Conservation (phyloP, 1,140 invertebrate genomes). For the Caenorhabditis remanei region DNA sequence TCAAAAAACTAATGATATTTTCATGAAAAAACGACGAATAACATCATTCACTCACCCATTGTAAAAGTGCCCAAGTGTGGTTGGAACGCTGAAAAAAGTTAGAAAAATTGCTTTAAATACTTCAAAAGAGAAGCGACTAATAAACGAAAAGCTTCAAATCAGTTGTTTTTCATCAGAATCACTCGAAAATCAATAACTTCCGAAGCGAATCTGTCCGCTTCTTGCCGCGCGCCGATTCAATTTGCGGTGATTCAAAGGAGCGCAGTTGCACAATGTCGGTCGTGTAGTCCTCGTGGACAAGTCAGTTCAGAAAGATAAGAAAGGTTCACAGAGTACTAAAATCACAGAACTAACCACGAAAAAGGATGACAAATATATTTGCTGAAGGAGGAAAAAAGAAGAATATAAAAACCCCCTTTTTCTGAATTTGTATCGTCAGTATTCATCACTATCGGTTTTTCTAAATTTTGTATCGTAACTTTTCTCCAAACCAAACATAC, state of each 20-base stretch:
- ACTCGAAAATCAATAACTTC: slow-evolving; percentile 8
- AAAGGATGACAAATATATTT: slow-evolving; percentile 5
- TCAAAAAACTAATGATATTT: neutral
- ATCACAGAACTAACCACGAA: neutral
- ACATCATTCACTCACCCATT: slow-evolving; percentile 1
- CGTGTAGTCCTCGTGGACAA: slow-evolving; percentile 41
- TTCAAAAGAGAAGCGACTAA: neutral
- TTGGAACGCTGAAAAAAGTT: slow-evolving; percentile 38
- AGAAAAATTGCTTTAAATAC: neutral
- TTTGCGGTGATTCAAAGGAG: neutral
- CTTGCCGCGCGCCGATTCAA: neutral
- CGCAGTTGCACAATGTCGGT: neutral
- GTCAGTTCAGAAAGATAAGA: neutral
- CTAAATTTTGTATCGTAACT: no score
- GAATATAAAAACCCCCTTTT: neutral
- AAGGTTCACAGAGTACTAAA: neutral
- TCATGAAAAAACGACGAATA: no score
- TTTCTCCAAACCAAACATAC: no score
- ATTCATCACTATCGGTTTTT: no score
- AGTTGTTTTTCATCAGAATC: neutral
- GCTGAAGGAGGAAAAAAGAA: neutral
- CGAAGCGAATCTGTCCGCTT: neutral
- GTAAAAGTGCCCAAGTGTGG: slow-evolving; percentile 33
- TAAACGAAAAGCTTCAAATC: neutral
- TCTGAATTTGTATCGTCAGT: neutral